Evolutionary conservation across 53 echinoderm and acorn worm genomes (phyloP), one percentile per base, ranked within the genome.

Genomic region (Actinopyga echinites): DNA sequence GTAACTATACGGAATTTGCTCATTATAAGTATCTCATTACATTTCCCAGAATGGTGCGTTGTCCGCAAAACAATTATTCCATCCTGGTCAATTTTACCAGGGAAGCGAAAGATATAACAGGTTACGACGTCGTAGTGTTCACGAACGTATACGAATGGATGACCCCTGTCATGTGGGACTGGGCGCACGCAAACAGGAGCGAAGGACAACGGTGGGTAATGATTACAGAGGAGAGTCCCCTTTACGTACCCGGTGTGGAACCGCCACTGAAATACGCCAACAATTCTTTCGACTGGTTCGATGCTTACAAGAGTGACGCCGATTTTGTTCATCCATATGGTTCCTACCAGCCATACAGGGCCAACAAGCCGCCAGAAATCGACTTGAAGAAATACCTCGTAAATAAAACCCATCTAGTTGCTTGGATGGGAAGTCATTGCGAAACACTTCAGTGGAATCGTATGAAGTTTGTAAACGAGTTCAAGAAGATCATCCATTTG

Each of bases 391-490:
- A 77, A 25, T 77, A 77, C 32, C 23, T 77, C 0, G 53, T 75
- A 3, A 77, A 77, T 31, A 77, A 77, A 30, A 77, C 55, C 13
- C 8, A 80, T 6, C n/a, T 80, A 20, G 63, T 80, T n/a, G 61
- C 63, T 20, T 80, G 81, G 81, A 62, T 80, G 81, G 81, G 61
- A 15, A 80, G 81, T 56, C 81, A 80, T 61, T 80, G 81, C 24
- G 81, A 80, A 45, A 80, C 81, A 19, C 13, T 60, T 15, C 81
- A 80, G 10, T 80, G 81, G 81, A 57, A 80, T 42, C 57, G 81
- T 10, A 80, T 80, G 81, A 62, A 62, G 43, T 80, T 80, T 45
- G 81, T 80, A 6, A 23, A 22, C 2, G 42, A 7, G 5, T 40
- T 80, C 4, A 25, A 42, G 44, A 61, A 13, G 1, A 61, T 80